Conservation (phyloP, 2,888 invertebrate species). For the Drosophila merina region DNA sequence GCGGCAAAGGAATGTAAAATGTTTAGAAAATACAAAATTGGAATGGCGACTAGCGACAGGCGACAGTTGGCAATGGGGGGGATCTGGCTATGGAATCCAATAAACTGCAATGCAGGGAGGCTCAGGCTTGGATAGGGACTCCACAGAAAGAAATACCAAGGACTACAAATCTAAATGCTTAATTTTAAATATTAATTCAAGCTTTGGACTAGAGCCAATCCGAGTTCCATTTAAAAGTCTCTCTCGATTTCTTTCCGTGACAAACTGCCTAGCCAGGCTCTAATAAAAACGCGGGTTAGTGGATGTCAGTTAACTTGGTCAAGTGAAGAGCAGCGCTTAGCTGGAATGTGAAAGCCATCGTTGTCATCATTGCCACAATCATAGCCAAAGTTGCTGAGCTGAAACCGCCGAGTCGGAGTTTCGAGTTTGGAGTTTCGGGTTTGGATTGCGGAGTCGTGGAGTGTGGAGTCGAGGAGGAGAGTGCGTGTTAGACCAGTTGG, state of each 20-base stretch:
- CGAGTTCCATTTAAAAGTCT: too few species aligned
- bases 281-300: slow-evolving; percentile 25
- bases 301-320: slow-evolving; percentile 67
- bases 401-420: not conserved
- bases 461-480: slow-evolving; percentile 18
- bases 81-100: slow-evolving; percentile 60
- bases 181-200: too few species aligned
- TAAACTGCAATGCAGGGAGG: slow-evolving; percentile 54
- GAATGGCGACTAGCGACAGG: slow-evolving; percentile 51
- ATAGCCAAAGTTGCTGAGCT: slow-evolving; percentile 23
- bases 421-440: slow-evolving; percentile 15
- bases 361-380: slow-evolving; percentile 41
- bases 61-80: slow-evolving; percentile 13
- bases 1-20: slow-evolving; percentile 49
- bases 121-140: not conserved
- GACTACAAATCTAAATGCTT: too few species aligned
- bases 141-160: not conserved
- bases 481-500: slow-evolving; percentile 50
- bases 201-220: too few species aligned
- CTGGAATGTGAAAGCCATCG: slow-evolving; percentile 71
- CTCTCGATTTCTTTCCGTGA: not conserved
- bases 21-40: slow-evolving; percentile 64
- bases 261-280: not conserved
- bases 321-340: slow-evolving; percentile 53
- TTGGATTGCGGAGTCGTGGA: slow-evolving; percentile 5